phyloP scores from a whole-genome alignment of 1,140 invertebrate species.

The Battus philenor region DNA sequence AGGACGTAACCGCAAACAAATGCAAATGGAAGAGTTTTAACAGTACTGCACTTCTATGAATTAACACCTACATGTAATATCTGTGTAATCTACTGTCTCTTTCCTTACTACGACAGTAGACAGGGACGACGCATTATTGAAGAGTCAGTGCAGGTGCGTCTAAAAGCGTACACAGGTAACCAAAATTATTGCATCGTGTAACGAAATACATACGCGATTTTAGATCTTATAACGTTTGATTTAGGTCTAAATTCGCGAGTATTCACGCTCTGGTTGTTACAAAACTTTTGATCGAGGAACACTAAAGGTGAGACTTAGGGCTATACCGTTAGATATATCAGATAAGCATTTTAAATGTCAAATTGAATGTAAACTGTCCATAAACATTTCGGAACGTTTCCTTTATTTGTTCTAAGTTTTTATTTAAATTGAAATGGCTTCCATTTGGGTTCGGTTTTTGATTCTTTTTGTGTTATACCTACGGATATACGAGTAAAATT shows the following conservation, averaged over 20 bases:
- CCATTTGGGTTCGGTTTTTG: too few relatives aligned
- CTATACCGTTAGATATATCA: constrained; percentile 41
- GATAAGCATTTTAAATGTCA: constrained; percentile 30
- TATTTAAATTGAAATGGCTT: too few relatives aligned
- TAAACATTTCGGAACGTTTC: too few relatives aligned
- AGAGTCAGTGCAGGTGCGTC: constrained; percentile 44
- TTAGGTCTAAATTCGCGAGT: constrained; percentile 3
- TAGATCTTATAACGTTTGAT: constrained; percentile 16
- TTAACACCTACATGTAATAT: constrained; percentile 38
- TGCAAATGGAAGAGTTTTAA: constrained; percentile 30
- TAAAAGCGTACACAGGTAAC: constrained; percentile 23
- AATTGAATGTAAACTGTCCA: too few relatives aligned
- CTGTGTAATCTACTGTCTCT: constrained; percentile 23
- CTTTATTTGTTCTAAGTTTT: too few relatives aligned
- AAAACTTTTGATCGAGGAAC: constrained; percentile 22
- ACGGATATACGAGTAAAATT: too few relatives aligned
- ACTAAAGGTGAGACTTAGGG: constrained; percentile 54
- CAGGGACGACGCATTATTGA: constrained; percentile 26
- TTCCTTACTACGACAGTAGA: constrained; percentile 20
- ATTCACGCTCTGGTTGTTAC: background rate
- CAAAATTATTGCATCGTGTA: constrained; percentile 27
- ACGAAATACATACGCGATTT: constrained; percentile 17
- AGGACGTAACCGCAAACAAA: constrained; percentile 33
- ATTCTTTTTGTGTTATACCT: too few relatives aligned
- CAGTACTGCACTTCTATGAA: constrained; percentile 38